Evolutionary conservation across 1,140 invertebrate genomes (phyloP), one percentile per base, ranked within the genome.

Genomic region (Drosophila willistoni): DNA sequence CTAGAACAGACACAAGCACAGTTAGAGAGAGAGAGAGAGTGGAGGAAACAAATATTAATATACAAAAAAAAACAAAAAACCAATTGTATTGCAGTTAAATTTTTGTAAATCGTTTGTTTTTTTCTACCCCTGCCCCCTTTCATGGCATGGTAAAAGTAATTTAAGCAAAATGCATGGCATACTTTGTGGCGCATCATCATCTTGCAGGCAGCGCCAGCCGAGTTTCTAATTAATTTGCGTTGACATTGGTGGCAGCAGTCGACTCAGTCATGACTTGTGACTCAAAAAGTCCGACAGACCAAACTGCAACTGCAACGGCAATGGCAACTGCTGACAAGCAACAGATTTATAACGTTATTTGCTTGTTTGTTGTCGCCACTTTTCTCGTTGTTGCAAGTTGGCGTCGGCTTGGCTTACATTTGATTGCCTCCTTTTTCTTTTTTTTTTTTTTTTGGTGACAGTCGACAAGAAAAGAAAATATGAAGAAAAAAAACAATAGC

Each of bases 301-400:
- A 19, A 51, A 44, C 42, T 14, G 56, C 56, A 36, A 9, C 12
- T 39, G 56, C 56, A 59, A 19, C 42, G 7, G 47, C 68, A 57
- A 36, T 14, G 17, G 47, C 68, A 47, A 66, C 74, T 66, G 75
- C 69, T 78, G 77, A 79, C 77, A 79, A 73, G 75, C 77, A 79
- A 79, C 77, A 79, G 77, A 79, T 79, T 79, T 79, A 79, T 79
- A 73, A 73, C 75, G 75, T 73, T 79, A 73, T 79, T 77, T 75
- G 73, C 61, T 75, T 76, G 66, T 60, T 74, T 73, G 74, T 60
- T 77, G 73, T 55, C 41, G 59, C 51, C 29, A 68, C 14, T 75
- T 36, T 61, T 68, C 72, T 61, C 29, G 29, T 29, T 77, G 74
- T 77, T 51, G 44, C 44, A 51, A 51, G 44, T 51, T 51, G 19